A percentile compares a stretch with the other conserved stretches of the same genome.
These are phyloP conservation scores for Morbakka virulenta DNA, from an alignment of 30 jellyfish, hydroid and myxozoan genomes.

Conservation along the genomic window DNA sequence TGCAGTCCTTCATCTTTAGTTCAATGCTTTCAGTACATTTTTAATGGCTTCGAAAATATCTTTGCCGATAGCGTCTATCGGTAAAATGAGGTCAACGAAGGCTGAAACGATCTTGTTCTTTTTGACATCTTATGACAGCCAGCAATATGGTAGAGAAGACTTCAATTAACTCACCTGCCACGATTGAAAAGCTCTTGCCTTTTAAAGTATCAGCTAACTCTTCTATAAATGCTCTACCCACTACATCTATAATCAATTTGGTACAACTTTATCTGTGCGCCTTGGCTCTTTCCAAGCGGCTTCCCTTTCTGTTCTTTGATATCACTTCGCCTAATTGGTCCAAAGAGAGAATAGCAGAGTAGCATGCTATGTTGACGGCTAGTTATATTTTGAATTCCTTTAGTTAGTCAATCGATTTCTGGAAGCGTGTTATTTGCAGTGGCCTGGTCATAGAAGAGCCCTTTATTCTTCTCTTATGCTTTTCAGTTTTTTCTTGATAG, in stretches of 20 bases:
- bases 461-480: background rate
- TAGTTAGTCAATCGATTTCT: background rate
- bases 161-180: conserved; percentile 54
- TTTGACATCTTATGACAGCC: too few species aligned
- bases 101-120: conserved; percentile 23
- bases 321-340: background rate
- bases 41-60: conserved; percentile 18
- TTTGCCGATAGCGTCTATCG: conserved; percentile 37
- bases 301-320: background rate
- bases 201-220: conserved; percentile 37
- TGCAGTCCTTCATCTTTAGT: conserved; percentile 33
- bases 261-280: conserved; percentile 47
- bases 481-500: background rate
- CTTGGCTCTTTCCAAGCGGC: conserved; percentile 32
- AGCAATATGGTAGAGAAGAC: conserved; percentile 46
- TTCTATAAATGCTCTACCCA: conserved; percentile 33
- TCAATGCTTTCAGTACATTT: conserved; percentile 18
- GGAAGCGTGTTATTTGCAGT: background rate
- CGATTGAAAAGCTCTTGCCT: conserved; percentile 32
- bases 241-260: conserved; percentile 44
- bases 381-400: background rate
- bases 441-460: background rate
- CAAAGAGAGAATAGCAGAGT: background rate
- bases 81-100: conserved; percentile 46
- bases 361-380: background rate